Evolutionary conservation across 1,140 invertebrate genomes (phyloP), one percentile per base, ranked within the genome.

Genomic region (Dryas iulia): DNA sequence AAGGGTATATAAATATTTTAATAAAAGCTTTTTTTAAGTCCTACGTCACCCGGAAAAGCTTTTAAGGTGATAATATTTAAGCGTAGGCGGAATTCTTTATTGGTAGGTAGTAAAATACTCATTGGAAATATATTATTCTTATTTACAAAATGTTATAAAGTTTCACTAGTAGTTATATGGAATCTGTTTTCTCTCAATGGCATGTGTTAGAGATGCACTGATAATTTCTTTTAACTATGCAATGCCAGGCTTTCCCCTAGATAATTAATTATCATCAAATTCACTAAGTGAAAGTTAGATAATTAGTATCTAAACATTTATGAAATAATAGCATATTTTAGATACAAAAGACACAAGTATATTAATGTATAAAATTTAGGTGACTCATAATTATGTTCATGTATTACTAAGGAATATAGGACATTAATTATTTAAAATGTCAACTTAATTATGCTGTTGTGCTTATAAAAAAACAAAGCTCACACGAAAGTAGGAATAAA

Each of bases 181-280:
- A 21, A 59, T 74, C 25, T 24, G 52, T 59, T 76, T 78, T 74
- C 68, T 70, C 70, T 69, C 61, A 58, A 63, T 63, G 68, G 72
- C 74, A 73, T 79, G 73, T 80, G 66, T 78, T 66, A 81, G 78
- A 83, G 74, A 84, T 82, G 82, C 78, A 84, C 74, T 74, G 82
- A 76, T 82, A 81, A 81, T 81, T 82, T 77, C 74, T 66, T n/a
- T 72, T 69, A 74, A 68, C 65, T 77, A 79, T 78, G 66, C 61
- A 77, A 66, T 69, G 71, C 67, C 58, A 61, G 71, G 79, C 79
- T 84, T 83, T 84, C 81, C 39, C 74, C 77, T 74, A 75, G 64
- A 72, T 74, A 58, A 77, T 81, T 72, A 77, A 79, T 82, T 82
- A 79, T 73, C 66, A 69, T 74, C 59, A 79, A 72, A 77, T 72